Evolutionary conservation across 2,888 invertebrate genomes (phyloP).

Genomic region (Zeuzera pyrina): DNA sequence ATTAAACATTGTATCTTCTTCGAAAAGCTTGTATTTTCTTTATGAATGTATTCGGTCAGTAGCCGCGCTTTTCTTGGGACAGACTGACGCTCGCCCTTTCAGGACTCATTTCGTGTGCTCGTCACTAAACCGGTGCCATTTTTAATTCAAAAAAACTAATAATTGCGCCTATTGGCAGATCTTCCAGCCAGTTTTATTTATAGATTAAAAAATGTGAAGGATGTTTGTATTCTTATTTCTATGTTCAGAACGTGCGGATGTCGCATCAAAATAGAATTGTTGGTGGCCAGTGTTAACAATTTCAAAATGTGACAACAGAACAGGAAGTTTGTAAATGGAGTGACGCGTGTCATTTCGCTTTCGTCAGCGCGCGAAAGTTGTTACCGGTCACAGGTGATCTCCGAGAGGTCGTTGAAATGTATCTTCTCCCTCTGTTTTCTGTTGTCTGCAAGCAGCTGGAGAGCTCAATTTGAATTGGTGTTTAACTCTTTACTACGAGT

Average conservation of each 20-base stretch:
- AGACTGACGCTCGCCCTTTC: conserved; percentile 38
- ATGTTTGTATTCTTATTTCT: not conserved
- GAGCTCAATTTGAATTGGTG: conserved; percentile 17
- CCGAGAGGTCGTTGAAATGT: not conserved
- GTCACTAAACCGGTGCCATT: conserved; percentile 31
- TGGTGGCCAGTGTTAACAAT: conserved; percentile 17
- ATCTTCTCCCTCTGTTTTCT: conserved; percentile 4
- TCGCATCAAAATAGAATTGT: conserved; percentile 1
- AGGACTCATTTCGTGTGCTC: conserved; percentile 50
- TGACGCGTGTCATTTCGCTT: conserved; percentile 30
- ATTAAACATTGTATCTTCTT: conserved; percentile 48
- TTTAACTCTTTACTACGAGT: conserved; percentile 15
- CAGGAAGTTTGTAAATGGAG: conserved; percentile 33
- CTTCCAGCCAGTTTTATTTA: too few species aligned
- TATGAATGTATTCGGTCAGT: conserved; percentile 42
- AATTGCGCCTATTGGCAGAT: not conserved
- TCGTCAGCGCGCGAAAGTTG: conserved; percentile 32
- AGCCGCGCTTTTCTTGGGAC: conserved; percentile 39
- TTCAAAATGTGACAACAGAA: conserved; percentile 28
- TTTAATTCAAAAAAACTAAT: conserved; percentile 5
- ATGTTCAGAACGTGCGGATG: not conserved
- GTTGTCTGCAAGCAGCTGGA: conserved; percentile 1
- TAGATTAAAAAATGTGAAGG: not conserved
- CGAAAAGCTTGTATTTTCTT: conserved; percentile 49
- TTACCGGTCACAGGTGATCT: conserved; percentile 23